Base-by-base conservation (phyloP, 2,113 vertebrate species). In the Meleagris gallopavo region DNA sequence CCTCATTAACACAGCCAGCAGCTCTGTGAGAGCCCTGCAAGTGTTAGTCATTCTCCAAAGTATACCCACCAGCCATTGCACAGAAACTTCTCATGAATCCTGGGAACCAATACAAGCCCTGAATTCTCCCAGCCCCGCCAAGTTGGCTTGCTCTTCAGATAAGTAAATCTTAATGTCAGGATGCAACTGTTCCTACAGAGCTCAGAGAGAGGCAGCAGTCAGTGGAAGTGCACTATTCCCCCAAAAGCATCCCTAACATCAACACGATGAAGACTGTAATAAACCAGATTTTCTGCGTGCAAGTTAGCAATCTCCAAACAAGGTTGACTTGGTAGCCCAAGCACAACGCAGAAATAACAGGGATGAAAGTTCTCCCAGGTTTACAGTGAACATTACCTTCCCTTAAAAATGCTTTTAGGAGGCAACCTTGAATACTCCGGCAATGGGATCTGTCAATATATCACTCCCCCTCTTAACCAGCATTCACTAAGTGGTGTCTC, bases 51-150 rank as follows among this genome's bases (percentile, higher is more conserved):
- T 55, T 70, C 41, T 67, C 74, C 74, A 55, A 4, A 52, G 38
- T 16, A 17, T 11, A 61, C 11, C 46, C 72, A 10, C 9, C 41
- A 58, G 45, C 13, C 36, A 13, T 13, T 58, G 25, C 1, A 1
- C 2, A 3, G 55, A 58, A 62, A 32, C 3, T 1, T 32, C 6
- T 0, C 2, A 5, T 2, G 24, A 71, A 41, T 14, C 45, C 50
- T 43, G 77, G 57, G 57, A 60, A 50, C 6, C 61, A 67, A 32
- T 41, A 54, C 6, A 55, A 86, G 77, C 41, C 57, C 79, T 9
- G 17, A 57, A 4, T 30, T 27, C 61, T 65, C 45, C 66, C n/a
- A 45, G 16, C 29, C 41, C 62, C 32, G 25, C 43, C 38, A 65
- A 41, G 73, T 50, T 27, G 34, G 13, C 30, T 75, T 60, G 38